Base-by-base conservation (phyloP, 2,797 vertebrate species). In the Typhlichthys subterraneus region DNA sequence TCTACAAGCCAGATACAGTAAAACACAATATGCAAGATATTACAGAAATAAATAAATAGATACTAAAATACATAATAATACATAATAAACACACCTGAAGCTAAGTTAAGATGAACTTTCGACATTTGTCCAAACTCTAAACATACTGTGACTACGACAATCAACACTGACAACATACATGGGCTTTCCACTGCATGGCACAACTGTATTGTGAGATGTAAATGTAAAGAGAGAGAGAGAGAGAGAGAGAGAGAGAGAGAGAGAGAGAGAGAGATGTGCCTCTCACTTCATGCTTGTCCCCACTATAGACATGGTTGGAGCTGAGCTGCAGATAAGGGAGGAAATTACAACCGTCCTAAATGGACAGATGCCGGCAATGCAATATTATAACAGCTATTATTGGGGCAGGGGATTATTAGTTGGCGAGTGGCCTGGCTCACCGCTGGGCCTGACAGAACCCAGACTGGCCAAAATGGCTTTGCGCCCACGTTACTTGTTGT, bases 381-480 rank as follows among this genome's bases (percentile, higher is more conserved):
- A 84, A 81, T 69, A 77, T 72, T 86, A 87, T 67, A 84, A 80
- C 79, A 72, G 68, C 76, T 72, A 82, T 84, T 85, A 84, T 83
- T 87, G 65, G 83, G 83, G 87, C 77, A 52, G 70, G 72, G 80
- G 70, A 77, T 90, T 87, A 87, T 86, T 87, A 79, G 72, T 81
- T 80, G 75, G 74, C 80, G 69, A 83, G 77, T 77, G 72, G 82
- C 57, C 77, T 75, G 71, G 72, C 65, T 70, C 70, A 64, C 66
- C 57, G 3, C 23, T 23, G 23, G 23, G 23, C 23, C 23, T 23
- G 23, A 23, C 23, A 23, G 23, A 23, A 23, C 23, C 23, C 23
- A 23, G 23, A 23, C 23, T 23, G 23, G 23, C 23, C 23, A 23
- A 23, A 23, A 23, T 23, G 23, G 23, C 23, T 23, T 23, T 23